phyloP scores from a whole-genome alignment of 2,888 invertebrate species.

The Matsumyia berberina region DNA sequence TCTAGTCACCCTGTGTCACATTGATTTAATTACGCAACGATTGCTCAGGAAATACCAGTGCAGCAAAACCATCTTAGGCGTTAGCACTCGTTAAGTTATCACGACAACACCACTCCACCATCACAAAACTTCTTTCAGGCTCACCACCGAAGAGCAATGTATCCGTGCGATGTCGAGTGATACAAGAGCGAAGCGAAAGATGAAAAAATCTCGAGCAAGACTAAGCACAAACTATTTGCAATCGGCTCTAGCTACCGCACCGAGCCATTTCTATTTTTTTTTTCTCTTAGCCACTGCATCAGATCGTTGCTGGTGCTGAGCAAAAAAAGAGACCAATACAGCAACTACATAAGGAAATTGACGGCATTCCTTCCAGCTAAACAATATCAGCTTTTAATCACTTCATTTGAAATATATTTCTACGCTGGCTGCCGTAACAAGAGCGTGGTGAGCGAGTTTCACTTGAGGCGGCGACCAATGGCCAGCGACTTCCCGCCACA shows the following conservation, averaged over 20 bases:
- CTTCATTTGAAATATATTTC: constrained; percentile 81
- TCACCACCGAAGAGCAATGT: constrained; percentile 24
- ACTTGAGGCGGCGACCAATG: constrained; percentile 18
- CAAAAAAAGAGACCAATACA: constrained; percentile 46
- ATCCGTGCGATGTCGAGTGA: constrained; percentile 39
- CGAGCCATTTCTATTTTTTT: constrained; percentile 36
- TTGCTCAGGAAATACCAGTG: constrained; percentile 64
- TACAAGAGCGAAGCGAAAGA: constrained; percentile 12
- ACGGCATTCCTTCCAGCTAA: constrained; percentile 68
- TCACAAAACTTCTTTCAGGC: neutral
- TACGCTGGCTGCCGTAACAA: constrained; percentile 30
- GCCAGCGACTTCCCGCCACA: constrained; percentile 5
- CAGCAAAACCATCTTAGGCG: constrained; percentile 50
- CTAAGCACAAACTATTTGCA: constrained; percentile 17
- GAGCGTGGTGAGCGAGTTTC: constrained; percentile 43
- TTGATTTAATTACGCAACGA: constrained; percentile 40
- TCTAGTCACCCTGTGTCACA: constrained; percentile 18
- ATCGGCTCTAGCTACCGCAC: constrained; percentile 13
- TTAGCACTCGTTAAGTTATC: constrained; percentile 57
- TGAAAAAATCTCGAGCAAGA: constrained; percentile 21
- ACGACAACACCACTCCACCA: constrained; percentile 3
- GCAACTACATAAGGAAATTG: constrained; percentile 67
- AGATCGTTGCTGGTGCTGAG: constrained; percentile 13
- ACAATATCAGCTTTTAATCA: constrained; percentile 80
- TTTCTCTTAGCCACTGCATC: constrained; percentile 27